These are phyloP conservation scores for Sycophila sp. DNA, from an alignment of 1,140 invertebrate species.

Conservation along the genomic window DNA sequence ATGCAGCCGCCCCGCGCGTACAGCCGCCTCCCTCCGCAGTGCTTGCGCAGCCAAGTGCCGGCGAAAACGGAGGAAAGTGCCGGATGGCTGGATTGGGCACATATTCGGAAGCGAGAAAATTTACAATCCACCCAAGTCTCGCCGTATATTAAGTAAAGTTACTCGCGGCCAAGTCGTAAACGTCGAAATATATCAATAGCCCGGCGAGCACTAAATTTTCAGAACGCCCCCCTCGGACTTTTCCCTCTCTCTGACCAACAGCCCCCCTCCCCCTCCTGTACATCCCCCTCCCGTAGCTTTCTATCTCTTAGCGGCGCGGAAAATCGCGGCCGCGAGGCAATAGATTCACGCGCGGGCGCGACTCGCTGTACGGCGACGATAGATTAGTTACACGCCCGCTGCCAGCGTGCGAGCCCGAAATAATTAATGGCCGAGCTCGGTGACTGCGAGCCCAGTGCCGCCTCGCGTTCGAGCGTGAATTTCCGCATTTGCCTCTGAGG, in stretches of 20 bases:
- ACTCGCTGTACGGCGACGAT: constrained; percentile 27
- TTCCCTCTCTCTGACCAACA: background rate
- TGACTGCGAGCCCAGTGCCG: no score
- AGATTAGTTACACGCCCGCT: constrained; percentile 41
- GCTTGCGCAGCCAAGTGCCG: background rate
- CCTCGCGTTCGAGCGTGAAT: constrained; percentile 17
- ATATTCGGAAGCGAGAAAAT: constrained; percentile 48
- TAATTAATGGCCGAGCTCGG: constrained; percentile 24
- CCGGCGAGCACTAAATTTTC: constrained; percentile 49
- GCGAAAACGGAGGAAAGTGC: constrained; percentile 41
- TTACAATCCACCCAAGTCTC: constrained; percentile 53
- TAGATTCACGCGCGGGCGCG: no score
- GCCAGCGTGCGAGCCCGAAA: constrained; percentile 20
- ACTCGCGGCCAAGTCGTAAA: constrained; percentile 56
- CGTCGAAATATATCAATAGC: constrained; percentile 61
- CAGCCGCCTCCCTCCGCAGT: background rate
- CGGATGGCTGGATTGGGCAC: constrained; percentile 32
- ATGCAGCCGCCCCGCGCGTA: background rate
- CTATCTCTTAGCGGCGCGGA: background rate
- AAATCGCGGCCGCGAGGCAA: background rate
- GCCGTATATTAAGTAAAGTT: constrained; percentile 55
- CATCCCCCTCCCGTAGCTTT: no score
- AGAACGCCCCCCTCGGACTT: background rate
- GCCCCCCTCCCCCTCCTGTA: background rate
- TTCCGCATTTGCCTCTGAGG: background rate